Conservation (phyloP, 2,888 invertebrate genomes). For the Margaritifera margaritifera region DNA sequence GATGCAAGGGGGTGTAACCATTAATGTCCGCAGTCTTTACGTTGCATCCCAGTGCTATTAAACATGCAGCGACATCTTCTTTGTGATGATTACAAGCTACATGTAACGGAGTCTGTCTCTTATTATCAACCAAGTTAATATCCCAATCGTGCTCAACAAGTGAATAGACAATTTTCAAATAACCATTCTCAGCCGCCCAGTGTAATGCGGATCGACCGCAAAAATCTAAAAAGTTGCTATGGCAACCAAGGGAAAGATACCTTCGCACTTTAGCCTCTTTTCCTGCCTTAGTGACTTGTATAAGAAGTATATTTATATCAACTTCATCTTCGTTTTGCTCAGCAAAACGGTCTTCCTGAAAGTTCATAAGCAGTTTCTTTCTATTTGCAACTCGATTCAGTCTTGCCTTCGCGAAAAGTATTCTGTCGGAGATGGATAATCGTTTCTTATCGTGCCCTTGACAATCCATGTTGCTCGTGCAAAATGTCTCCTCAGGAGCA, state of each 20-base stretch:
- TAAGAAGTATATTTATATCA: slow-evolving; percentile 35
- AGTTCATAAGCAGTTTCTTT: slow-evolving; percentile 30
- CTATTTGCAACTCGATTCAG: slow-evolving; percentile 34
- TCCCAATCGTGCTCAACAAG: slow-evolving; percentile 53
- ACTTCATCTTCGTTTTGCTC: slow-evolving; percentile 40
- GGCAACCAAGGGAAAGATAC: slow-evolving; percentile 38
- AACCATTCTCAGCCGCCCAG: slow-evolving; percentile 63
- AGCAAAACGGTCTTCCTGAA: slow-evolving; percentile 34
- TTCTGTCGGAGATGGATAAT: slow-evolving; percentile 34
- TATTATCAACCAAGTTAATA: slow-evolving; percentile 50
- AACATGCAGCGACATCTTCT: slow-evolving; percentile 53
- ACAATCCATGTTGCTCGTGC: no score
- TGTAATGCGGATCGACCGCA: slow-evolving; percentile 57
- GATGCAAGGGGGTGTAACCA: slow-evolving; percentile 58
- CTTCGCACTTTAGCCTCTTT: slow-evolving; percentile 50
- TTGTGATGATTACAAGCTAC: slow-evolving; percentile 60
- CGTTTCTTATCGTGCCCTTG: slow-evolving; percentile 17
- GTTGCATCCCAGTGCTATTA: slow-evolving; percentile 56
- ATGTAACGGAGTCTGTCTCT: slow-evolving; percentile 58
- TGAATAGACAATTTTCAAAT: slow-evolving; percentile 46
- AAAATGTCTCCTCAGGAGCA: no score
- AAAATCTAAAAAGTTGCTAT: slow-evolving; percentile 38
- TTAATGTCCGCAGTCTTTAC: slow-evolving; percentile 48
- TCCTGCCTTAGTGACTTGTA: slow-evolving; percentile 58
- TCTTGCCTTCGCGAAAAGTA: slow-evolving; percentile 31